Base-by-base conservation (phyloP, 2,888 invertebrate genomes). In the Heliconius sara region DNA sequence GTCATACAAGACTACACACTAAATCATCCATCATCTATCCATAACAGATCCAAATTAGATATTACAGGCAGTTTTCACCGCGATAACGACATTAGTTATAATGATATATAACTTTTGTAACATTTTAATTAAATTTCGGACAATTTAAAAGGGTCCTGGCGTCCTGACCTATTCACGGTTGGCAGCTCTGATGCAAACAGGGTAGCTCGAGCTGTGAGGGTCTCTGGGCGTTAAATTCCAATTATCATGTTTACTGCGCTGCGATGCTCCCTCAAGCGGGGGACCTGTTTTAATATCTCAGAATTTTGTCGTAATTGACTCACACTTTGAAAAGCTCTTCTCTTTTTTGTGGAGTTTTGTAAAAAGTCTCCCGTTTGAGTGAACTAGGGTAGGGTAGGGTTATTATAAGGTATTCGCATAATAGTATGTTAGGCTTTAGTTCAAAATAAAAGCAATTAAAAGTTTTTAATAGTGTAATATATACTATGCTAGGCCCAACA, bases 81-180 rank as follows among this genome's bases (percentile, higher is more conserved):
- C 10, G n/a, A 60, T 60, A 60, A 60, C 60, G 60, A n/a, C 9
- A n/a, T 85, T 84, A 83, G 85, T 84, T 65, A 77, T 79, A 84
- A 85, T 52, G 77, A 88, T 87, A 88, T 87, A 88, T 85, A 88
- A 89, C 86, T 89, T 89, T 75, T 87, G 87, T 85, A 90, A 89
- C 88, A 87, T 89, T 91, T 91, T 91, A 92, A 93, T 93, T 92
- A 93, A 91, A 91, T 92, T 91, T 91, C 86, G 85, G 88, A 86
- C 87, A 85, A 89, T 89, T 89, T 88, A 86, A 89, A 91, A 92
- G 91, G 91, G 90, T 90, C 88, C 89, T 89, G 87, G 88, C 88
- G 86, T 88, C 86, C 88, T 89, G 90, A 88, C 91, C 89, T 88
- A 87, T 89, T 91, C 89, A 90, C 88, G 89, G 89, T 86, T 88